Percentiles rank a stretch among this genome's conserved stretches.
phyloP scores from a whole-genome alignment of 2,797 vertebrate genomes.

The Hybognathus amarus region DNA sequence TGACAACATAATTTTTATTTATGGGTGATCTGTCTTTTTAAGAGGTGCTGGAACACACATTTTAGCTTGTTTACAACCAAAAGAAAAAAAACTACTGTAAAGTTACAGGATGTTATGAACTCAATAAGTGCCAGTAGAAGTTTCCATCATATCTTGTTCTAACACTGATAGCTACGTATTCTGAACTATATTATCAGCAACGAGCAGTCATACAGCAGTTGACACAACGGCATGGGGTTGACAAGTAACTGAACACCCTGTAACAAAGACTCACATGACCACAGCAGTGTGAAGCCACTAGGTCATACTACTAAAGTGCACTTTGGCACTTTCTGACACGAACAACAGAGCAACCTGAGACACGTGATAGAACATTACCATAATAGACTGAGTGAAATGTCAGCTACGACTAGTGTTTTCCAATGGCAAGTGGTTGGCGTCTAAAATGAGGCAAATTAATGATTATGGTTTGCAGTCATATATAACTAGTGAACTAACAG shows the following conservation, averaged over 20 bases:
- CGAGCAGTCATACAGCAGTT: constrained; percentile 14
- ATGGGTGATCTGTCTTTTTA: background rate
- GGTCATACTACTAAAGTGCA: constrained; percentile 34
- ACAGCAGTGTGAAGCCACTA: constrained; percentile 22
- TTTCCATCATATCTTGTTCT: constrained; percentile 25
- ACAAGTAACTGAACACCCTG: constrained; percentile 5
- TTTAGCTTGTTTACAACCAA: background rate
- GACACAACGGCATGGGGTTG: background rate
- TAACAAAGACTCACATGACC: constrained; percentile 27
- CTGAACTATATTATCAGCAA: constrained; percentile 22
- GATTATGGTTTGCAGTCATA: background rate
- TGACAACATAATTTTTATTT: background rate
- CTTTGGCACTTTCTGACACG: constrained; percentile 40
- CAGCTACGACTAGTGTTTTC: constrained; percentile 4
- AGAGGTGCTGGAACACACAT: background rate
- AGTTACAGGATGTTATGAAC: background rate
- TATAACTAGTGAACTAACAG: background rate
- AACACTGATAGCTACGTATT: constrained; percentile 13
- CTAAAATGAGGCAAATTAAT: background rate
- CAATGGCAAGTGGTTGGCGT: background rate
- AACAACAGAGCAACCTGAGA: constrained; percentile 29
- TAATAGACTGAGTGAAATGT: constrained; percentile 6
- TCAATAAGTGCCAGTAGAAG: background rate
- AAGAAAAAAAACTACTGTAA: background rate
- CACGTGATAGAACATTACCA: constrained; percentile 9